Conservation (phyloP, 2,888 invertebrate species). For the Trichogramma dendrolimi region DNA sequence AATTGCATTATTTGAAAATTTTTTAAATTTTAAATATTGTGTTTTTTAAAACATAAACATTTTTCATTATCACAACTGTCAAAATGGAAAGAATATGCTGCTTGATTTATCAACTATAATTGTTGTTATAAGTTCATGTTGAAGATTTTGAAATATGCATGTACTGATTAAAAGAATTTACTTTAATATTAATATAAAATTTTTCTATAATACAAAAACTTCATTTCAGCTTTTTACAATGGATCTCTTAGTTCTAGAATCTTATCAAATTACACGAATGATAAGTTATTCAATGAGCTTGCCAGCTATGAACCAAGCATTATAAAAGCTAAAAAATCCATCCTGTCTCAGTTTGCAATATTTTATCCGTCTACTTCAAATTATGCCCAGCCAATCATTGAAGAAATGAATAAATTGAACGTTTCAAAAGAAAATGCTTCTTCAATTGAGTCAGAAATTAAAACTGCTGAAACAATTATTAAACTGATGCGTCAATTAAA, state of each 20-base stretch:
- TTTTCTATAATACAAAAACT: too few species aligned
- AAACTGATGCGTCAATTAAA: constrained; percentile 18
- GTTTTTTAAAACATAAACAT: too few species aligned
- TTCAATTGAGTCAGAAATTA: constrained; percentile 36
- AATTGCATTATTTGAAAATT: constrained; percentile 10
- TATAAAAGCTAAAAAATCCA: constrained; percentile 31
- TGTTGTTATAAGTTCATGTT: too few species aligned
- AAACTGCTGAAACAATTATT: constrained; percentile 36
- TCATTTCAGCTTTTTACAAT: constrained; percentile 48
- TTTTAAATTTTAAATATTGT: constrained; percentile 16
- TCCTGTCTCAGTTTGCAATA: constrained; percentile 40
- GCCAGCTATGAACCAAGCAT: constrained; percentile 39
- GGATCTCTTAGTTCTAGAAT: constrained; percentile 29
- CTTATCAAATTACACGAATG: constrained; percentile 30
- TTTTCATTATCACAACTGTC: too few species aligned
- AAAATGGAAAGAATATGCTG: too few species aligned
- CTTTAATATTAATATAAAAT: too few species aligned
- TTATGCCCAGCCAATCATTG: constrained; percentile 34
- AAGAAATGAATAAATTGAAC: constrained; percentile 36
- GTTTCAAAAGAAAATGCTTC: constrained; percentile 38
- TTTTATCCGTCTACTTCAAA: constrained; percentile 39
- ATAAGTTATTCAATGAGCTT: constrained; percentile 38
- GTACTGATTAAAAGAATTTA: too few species aligned
- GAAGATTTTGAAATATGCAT: too few species aligned
- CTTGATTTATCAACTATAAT: too few species aligned